Base-by-base conservation (phyloP, 1,140 invertebrate genomes). In the Brachionus rubens region DNA sequence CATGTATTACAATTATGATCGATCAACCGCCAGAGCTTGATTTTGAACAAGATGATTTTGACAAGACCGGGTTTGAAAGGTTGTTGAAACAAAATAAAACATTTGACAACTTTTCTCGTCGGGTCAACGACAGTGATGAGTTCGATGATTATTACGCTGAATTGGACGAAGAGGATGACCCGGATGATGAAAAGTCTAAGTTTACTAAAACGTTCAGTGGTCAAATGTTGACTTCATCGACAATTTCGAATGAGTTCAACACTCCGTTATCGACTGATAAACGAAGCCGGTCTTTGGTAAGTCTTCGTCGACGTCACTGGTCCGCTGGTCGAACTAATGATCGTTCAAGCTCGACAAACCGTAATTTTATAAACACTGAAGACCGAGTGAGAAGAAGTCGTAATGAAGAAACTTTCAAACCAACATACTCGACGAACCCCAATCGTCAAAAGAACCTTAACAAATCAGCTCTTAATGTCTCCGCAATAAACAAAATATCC, bases 1-100 rank as follows among this genome's bases (percentile, higher is more conserved):
- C 91, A 68, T 93, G 93, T 48, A 91, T 97, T 5, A 95, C 93
- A 40, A 86, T 96, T 21, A 91, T 96, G 88, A 86, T 96, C 59
- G 93, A 96, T 84, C 92, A 92, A 75, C 91, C 92, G 5, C 92
- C 28, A 16, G 16, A 52, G 9, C 46, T 36, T 21, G 68, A 72
- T n/a, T n/a, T n/a, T 21, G 24, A 50, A 12, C 16, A 72, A 16
- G 14, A 26, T 36, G 33, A 72, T 30, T 16, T 65, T 3, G 9
- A 65, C 24, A 36, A 26, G 33, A 62, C 56, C 30, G 36, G 36
- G 41, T 65, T 65, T 26, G 59, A 65, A 21, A 36, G 19, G 4
- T 21, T 65, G 1, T 36, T 65, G 3, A 65, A 65, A 65, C 59
- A 65, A 12, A 65, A 65, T 28, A 65, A 65, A 26, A 65, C 36